A percentile compares a stretch with the other conserved stretches of the same genome.
Evolutionary conservation across 1,140 invertebrate species (phyloP).

Genomic region (Drosophila ficusphila): DNA sequence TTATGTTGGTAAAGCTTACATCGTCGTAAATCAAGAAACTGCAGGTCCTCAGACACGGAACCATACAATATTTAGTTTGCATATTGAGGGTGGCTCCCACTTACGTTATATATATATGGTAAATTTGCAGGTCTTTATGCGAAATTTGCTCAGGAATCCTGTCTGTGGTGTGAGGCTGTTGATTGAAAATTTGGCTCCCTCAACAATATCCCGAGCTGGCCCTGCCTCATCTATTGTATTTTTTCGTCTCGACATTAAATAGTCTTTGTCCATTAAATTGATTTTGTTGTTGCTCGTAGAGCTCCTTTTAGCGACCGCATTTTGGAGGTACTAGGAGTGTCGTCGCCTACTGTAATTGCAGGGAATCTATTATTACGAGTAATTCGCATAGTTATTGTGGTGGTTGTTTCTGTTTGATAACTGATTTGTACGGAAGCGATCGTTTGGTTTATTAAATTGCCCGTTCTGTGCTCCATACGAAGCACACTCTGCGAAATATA

Average conservation of each 20-base stretch:
- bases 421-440: neutral
- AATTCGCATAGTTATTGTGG: no score
- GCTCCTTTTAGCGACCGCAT: no score
- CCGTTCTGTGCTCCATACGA: neutral
- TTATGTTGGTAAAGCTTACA: no score
- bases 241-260: neutral
- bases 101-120: no score
- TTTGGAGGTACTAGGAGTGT: no score
- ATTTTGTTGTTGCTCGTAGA: no score
- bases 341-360: no score
- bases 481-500: neutral
- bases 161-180: neutral
- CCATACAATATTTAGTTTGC: no score
- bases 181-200: neutral
- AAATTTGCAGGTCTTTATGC: neutral
- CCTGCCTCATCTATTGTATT: neutral
- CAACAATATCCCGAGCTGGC: neutral
- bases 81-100: no score
- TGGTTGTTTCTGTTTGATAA: neutral
- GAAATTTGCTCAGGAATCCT: neutral
- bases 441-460: neutral
- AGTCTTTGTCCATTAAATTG: neutral
- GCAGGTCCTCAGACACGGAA: no score
- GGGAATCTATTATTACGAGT: no score
- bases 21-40: no score